These are phyloP conservation scores for Cerceris rybyensis DNA, from an alignment of 2,888 invertebrate species.

Conservation along the genomic window DNA sequence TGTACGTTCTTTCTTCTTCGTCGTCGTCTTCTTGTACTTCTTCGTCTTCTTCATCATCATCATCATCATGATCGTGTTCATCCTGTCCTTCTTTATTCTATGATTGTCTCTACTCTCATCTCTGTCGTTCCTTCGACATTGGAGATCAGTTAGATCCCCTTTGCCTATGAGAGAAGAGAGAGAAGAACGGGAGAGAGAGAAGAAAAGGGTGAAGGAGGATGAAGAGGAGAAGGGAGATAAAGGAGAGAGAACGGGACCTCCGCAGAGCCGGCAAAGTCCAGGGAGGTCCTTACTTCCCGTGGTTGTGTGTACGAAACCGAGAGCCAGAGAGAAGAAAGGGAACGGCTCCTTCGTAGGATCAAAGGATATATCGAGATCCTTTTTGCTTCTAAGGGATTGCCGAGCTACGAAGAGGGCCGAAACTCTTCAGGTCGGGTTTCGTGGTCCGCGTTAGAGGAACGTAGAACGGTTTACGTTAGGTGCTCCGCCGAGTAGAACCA, in stretches of 20 bases:
- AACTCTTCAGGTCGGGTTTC: conserved; percentile 66
- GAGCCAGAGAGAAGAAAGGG: conserved; percentile 53
- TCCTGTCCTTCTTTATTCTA: conserved; percentile 4
- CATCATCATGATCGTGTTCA: conserved; percentile 26
- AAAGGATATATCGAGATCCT: conserved; percentile 70
- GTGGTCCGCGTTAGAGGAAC: conserved; percentile 51
- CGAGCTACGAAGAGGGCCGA: conserved; percentile 54
- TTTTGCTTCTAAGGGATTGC: conserved; percentile 65
- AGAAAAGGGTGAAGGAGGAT: conserved; percentile 16
- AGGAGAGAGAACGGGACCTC: conserved; percentile 71
- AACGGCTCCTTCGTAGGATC: conserved; percentile 69
- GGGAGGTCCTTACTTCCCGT: conserved; percentile 75
- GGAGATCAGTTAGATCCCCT: conserved; percentile 30
- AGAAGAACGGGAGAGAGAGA: conserved; percentile 9
- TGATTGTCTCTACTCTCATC: conserved; percentile 13
- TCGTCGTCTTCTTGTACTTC: conserved; percentile 27
- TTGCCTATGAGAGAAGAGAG: conserved; percentile 37
- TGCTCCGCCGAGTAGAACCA: conserved; percentile 41
- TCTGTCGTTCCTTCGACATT: conserved; percentile 19
- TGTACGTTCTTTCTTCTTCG: conserved; percentile 33
- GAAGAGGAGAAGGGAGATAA: conserved; percentile 32
- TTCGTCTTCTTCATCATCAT: conserved; percentile 11
- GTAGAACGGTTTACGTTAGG: conserved; percentile 29
- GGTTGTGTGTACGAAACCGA: conserved; percentile 51
- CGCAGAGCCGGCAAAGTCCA: conserved; percentile 72